Evolutionary conservation across 1,140 invertebrate species (phyloP).

Genomic region (Zaprionus vittiger): DNA sequence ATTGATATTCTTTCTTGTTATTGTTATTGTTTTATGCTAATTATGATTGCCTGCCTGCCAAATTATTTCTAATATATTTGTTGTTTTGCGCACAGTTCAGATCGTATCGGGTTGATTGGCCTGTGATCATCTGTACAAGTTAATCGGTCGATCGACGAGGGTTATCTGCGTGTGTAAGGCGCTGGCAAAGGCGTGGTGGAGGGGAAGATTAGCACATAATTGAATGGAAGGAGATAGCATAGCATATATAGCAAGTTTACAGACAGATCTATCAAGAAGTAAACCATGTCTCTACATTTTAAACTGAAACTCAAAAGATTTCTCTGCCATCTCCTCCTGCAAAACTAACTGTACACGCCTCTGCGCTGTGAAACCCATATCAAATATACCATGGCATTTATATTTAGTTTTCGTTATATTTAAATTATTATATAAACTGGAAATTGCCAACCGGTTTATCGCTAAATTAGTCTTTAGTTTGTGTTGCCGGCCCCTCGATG

Average conservation of each 20-base stretch:
- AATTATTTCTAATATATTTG: slow-evolving; percentile 43
- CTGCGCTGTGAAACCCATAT: neutral
- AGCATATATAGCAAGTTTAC: neutral
- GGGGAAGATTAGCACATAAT: neutral
- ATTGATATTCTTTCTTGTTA: slow-evolving; percentile 6
- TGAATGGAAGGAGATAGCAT: too few species aligned
- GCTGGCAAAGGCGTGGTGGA: neutral
- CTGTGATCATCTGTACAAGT: slow-evolving; percentile 37
- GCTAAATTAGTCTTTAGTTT: slow-evolving; percentile 40
- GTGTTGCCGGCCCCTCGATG: slow-evolving; percentile 56
- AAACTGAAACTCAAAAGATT: neutral
- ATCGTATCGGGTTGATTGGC: slow-evolving; percentile 63
- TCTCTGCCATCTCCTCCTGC: neutral
- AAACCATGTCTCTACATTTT: neutral
- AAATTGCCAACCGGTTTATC: slow-evolving; percentile 67
- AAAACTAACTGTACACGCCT: neutral
- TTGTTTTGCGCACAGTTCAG: slow-evolving; percentile 22
- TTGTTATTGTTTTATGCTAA: slow-evolving; percentile 24
- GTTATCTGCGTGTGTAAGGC: neutral
- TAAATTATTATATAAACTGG: slow-evolving; percentile 67
- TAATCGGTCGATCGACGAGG: slow-evolving; percentile 13
- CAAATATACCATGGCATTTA: slow-evolving; percentile 6
- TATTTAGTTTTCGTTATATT: slow-evolving; percentile 51
- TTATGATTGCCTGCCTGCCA: neutral
- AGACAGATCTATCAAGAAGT: neutral